Base-by-base conservation (phyloP, 2,113 vertebrate species). In the Galemys pyrenaicus region DNA sequence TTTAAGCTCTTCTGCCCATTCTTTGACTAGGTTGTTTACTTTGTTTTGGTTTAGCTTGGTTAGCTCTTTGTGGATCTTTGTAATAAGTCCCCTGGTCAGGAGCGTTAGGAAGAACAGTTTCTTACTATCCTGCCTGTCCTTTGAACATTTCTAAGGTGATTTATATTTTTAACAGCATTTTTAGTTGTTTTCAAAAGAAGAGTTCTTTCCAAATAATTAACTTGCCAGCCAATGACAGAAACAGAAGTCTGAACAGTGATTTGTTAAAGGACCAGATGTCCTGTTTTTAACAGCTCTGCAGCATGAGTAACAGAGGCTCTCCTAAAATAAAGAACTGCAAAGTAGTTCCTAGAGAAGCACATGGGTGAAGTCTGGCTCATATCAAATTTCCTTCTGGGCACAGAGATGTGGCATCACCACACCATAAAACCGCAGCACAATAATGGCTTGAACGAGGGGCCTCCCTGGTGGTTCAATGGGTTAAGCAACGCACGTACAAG, bases 81-180 rank as follows among this genome's bases (percentile, higher is more conserved):
- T n/a, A n/a, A n/a, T n/a, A n/a, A n/a, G n/a, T n/a, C n/a, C n/a
- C n/a, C n/a, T n/a, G n/a, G n/a, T n/a, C n/a, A n/a, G n/a, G n/a
- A n/a, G n/a, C n/a, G n/a, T n/a, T n/a, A n/a, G n/a, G n/a, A n/a
- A n/a, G 79, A 28, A 81, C 6, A 91, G 58, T 41, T 67, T 49
- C 68, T 81, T 58, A 80, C 26, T 91, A 64, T 65, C 65, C 67
- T 68, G 22, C 58, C 28, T 75, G 49, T 51, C 49, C 15, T 44
- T 44, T 44, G 41, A 68, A 68, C 19, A 39, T 56, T 70, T 54
- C 58, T 15, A 58, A 58, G 20, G 39, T 77, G 32, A 89, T 68
- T 94, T 64, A 78, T 9, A 88, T 62, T 77, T 83, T 88, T 68
- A 83, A 41, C 12, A 88, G 70, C 28, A 88, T 68, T 70, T 87